A percentile compares a stretch with the other conserved stretches of the same genome.
Evolutionary conservation across 1,140 invertebrate genomes (phyloP).

Genomic region (Drosophila pruinosa): DNA sequence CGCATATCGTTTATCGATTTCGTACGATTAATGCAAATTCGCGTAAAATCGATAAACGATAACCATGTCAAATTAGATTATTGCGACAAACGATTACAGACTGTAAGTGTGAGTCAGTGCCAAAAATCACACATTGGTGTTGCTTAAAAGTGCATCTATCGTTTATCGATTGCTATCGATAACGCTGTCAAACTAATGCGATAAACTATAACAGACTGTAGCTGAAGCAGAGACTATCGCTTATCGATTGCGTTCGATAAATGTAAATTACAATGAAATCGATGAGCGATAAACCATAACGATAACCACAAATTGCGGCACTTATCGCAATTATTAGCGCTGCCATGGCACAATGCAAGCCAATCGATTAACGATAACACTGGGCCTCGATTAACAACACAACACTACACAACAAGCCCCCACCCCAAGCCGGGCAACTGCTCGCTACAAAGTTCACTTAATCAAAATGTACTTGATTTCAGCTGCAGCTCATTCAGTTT

Average conservation of each 20-base stretch:
- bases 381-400: not conserved
- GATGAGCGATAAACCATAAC: not conserved
- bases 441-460: conserved; percentile 35
- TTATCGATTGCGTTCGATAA: too few species aligned
- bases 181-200: not conserved
- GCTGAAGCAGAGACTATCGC: not conserved
- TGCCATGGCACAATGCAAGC: not conserved
- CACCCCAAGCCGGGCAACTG: not conserved
- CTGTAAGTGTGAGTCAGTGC: too few species aligned
- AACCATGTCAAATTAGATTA: too few species aligned
- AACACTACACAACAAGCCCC: not conserved
- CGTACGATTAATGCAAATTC: too few species aligned
- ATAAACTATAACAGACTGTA: not conserved
- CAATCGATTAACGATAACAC: not conserved
- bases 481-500: conserved; percentile 1
- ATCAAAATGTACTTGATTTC: conserved; percentile 57
- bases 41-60: too few species aligned
- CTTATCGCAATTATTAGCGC: not conserved
- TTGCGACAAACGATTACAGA: too few species aligned
- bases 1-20: too few species aligned
- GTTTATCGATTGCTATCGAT: not conserved
- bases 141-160: not conserved
- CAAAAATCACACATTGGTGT: too few species aligned
- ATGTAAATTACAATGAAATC: too few species aligned
- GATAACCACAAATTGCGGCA: not conserved